phyloP scores from a whole-genome alignment of 2,113 vertebrate species.

The Rhineura floridana region DNA sequence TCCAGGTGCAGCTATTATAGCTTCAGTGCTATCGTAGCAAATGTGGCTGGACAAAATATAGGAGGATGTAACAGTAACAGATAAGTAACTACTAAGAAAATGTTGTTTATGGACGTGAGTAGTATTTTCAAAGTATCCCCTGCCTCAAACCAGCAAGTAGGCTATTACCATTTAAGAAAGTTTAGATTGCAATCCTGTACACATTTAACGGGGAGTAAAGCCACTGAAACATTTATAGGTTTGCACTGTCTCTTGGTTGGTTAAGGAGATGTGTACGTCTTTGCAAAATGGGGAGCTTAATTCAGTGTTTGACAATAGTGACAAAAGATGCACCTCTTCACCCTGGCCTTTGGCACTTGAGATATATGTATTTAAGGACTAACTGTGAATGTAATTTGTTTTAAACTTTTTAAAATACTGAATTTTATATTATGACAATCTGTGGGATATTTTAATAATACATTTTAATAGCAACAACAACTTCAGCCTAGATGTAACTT shows the following conservation, averaged over 20 bases:
- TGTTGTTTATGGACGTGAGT: neutral
- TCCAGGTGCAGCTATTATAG: neutral
- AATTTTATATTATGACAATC: too few relatives aligned
- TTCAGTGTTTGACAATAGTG: slow-evolving; percentile 16
- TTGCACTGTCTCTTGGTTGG: neutral
- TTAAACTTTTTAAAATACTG: too few relatives aligned
- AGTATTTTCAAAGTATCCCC: neutral
- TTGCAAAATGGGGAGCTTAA: neutral
- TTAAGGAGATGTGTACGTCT: neutral
- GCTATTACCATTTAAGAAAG: neutral
- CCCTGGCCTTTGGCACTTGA: too few relatives aligned
- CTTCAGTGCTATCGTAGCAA: neutral
- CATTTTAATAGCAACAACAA: too few relatives aligned
- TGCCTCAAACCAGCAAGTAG: neutral
- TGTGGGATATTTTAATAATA: too few relatives aligned
- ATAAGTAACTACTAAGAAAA: neutral
- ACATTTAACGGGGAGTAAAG: neutral
- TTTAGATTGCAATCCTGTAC: neutral
- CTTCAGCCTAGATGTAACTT: slow-evolving; percentile 31
- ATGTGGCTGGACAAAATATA: neutral
- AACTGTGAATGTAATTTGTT: too few relatives aligned
- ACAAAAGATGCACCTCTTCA: too few relatives aligned
- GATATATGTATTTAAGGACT: too few relatives aligned
- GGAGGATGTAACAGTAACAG: neutral
- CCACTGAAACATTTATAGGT: neutral